These are phyloP conservation scores for Halcyon senegalensis DNA, from an alignment of 2,113 vertebrate genomes.

Conservation along the genomic window DNA sequence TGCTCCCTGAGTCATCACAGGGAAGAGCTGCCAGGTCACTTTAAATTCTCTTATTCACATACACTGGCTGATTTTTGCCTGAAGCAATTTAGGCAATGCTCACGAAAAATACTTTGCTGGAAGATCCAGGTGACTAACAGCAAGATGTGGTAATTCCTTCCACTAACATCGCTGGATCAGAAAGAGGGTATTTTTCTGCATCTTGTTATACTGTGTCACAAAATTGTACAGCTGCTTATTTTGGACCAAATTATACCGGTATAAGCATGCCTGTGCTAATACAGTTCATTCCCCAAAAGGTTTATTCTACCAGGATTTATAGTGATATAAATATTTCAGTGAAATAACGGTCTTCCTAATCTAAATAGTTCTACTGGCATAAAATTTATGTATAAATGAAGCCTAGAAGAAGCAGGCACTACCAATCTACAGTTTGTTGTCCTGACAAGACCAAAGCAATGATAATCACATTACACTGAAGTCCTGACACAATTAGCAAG, in stretches of 20 bases:
- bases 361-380: neutral
- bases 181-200: neutral
- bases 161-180: neutral
- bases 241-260: neutral
- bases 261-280: neutral
- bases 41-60: neutral
- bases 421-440: neutral
- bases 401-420: neutral
- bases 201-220: neutral
- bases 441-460: conserved; percentile 24
- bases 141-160: neutral
- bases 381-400: neutral
- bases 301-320: neutral
- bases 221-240: neutral
- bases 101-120: neutral
- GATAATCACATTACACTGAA: conserved; percentile 39
- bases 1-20: neutral
- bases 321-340: neutral
- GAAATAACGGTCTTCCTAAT: neutral
- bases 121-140: neutral
- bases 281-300: neutral
- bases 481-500: conserved; percentile 56
- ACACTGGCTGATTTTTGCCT: neutral
- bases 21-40: neutral
- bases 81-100: neutral